Base-by-base conservation (phyloP, 2,888 invertebrate genomes). In the Acrocyrtus sp. region DNA sequence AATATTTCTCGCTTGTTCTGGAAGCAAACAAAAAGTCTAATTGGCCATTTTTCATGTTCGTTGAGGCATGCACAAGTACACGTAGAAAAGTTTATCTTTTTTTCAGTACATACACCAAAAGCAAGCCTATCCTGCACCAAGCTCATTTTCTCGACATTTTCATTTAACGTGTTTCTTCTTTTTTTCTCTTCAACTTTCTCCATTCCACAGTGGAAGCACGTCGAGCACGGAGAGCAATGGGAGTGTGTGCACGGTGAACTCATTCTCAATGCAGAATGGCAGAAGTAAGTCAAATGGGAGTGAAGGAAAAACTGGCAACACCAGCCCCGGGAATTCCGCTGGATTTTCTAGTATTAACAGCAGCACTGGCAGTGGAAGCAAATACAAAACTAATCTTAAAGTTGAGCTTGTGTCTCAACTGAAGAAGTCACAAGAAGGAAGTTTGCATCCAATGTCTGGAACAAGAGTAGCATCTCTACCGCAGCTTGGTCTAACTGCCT, bases 201-300 rank as follows among this genome's bases (percentile, higher is more conserved):
- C 24, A 48, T 67, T 47, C 21, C 29, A 8, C 62, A 77, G 77
- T 58, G 72, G 69, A 69, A 77, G 77, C 56, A 70, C 77, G 26
- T 60, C 77, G 34, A 76, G 76, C 43, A 74, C 76, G 12, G 70
- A 67, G 50, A 76, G 76, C 17, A 72, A 63, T 39, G 77, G 77
- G 48, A 77, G 77, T 39, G 74, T 77, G 51, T 77, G 77, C 41
- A 77, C 77, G n/a, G 74, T 77, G 34, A 77, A 77, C 50, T 72
- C 72, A 2, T 72, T 72, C 45, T 60, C 60, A 24, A 72, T 54
- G 60, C 58, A 72, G 39, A 63, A 43, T 19, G 70, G 70, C 17
- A 65, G 26, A 58, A 53, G 57, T 29, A 65, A 51, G 41, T 54
- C 54, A 60, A 60, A 41, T 57, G 62, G 43, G 29, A 68, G 47